Percentiles rank a stretch among this genome's conserved stretches.
These are phyloP conservation scores for Phalacrocorax pelagicus DNA, from an alignment of 2,113 vertebrate species.

Conservation along the genomic window DNA sequence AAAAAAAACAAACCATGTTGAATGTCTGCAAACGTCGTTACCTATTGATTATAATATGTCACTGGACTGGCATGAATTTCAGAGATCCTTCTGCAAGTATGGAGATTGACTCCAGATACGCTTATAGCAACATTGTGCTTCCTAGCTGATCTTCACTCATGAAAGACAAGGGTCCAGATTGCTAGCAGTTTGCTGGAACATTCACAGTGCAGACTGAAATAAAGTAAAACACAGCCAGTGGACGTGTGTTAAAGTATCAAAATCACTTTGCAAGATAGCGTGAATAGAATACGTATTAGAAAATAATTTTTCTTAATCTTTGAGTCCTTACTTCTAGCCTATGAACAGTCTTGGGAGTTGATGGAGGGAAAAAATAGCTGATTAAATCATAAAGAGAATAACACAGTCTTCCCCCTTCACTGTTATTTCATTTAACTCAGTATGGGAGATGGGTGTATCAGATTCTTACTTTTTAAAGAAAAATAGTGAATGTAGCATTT, in stretches of 20 bases:
- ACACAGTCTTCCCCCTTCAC: rapidly evolving
- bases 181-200: not conserved
- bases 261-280: not conserved
- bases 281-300: not conserved
- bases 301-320: not conserved
- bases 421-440: not conserved
- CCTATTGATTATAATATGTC: not conserved
- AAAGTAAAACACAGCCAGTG: not conserved
- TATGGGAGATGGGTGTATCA: not conserved
- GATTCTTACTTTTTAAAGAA: not conserved
- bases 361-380: not conserved
- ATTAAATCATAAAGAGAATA: not conserved
- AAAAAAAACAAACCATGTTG: not conserved
- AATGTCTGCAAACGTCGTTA: not conserved
- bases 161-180: not conserved
- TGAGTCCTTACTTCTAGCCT: not conserved
- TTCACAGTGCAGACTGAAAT: not conserved
- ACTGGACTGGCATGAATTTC: not conserved
- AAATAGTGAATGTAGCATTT: not conserved
- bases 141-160: not conserved
- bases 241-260: not conserved
- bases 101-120: not conserved
- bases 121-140: not conserved
- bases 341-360: not conserved
- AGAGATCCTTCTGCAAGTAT: not conserved